These are phyloP conservation scores for Drosophila antonietae DNA, from an alignment of 2,888 invertebrate genomes.

Conservation along the genomic window DNA sequence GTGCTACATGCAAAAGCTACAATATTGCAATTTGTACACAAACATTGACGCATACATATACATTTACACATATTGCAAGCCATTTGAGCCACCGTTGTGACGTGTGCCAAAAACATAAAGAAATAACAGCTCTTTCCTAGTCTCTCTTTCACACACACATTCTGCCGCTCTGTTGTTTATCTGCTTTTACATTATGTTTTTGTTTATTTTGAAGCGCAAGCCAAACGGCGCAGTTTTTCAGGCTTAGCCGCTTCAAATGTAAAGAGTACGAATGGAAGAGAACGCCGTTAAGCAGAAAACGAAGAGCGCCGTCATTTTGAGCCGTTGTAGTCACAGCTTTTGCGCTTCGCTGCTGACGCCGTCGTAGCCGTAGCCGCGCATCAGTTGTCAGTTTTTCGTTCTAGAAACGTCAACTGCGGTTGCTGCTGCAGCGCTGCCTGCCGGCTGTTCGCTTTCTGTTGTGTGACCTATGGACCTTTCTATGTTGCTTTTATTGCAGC, in stretches of 20 bases:
- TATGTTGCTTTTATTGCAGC: slow-evolving; percentile 42
- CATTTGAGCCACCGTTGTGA: slow-evolving; percentile 45
- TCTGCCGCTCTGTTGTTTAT: slow-evolving; percentile 29
- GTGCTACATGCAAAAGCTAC: background rate
- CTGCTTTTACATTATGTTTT: slow-evolving; percentile 25
- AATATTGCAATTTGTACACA: slow-evolving; percentile 35
- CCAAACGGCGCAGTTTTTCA: slow-evolving; percentile 52
- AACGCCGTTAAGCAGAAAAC: background rate
- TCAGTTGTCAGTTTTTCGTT: slow-evolving; percentile 60
- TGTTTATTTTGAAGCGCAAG: slow-evolving; percentile 33
- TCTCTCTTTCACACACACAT: slow-evolving; percentile 9
- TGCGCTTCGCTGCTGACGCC: slow-evolving; percentile 10
- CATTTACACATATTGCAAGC: slow-evolving; percentile 1
- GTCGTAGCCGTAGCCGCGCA: background rate
- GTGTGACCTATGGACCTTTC: slow-evolving; percentile 73
- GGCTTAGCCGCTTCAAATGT: slow-evolving; percentile 30
- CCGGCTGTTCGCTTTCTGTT: slow-evolving; percentile 15
- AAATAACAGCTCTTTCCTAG: slow-evolving; percentile 21
- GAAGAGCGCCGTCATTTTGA: slow-evolving; percentile 10
- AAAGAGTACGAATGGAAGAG: slow-evolving; percentile 9
- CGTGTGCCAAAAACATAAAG: slow-evolving; percentile 49
- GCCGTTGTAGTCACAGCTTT: slow-evolving; percentile 35
- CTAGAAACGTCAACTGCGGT: slow-evolving; percentile 61
- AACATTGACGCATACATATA: background rate
- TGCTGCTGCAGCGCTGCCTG: slow-evolving; percentile 16